Evolutionary conservation across 30 jellyfish, hydroid and myxozoan species (phyloP).

Genomic region (Aurelia aurita complex sp. Pacific): DNA sequence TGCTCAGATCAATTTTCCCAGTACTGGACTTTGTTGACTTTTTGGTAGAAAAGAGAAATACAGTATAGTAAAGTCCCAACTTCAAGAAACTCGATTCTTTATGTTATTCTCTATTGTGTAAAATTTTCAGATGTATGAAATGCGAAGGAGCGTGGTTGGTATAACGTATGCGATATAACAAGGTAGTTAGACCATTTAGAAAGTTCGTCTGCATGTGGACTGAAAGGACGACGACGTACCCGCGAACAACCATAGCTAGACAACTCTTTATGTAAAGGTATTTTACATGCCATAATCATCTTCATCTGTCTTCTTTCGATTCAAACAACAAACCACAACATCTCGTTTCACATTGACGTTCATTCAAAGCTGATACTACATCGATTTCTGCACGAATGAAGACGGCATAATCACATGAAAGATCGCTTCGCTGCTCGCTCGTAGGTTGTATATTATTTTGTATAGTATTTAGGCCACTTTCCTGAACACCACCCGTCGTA

Average conservation of each 20-base stretch:
- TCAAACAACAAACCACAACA: background rate
- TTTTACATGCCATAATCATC: too few relatives aligned
- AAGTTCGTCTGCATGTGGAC: conserved; percentile 2
- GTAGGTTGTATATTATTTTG: background rate
- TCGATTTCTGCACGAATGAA: background rate
- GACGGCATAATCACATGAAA: background rate
- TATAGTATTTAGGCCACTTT: background rate
- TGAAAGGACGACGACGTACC: background rate
- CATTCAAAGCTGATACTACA: background rate
- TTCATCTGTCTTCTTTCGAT: too few relatives aligned
- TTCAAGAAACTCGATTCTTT: too few relatives aligned
- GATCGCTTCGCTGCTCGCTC: conserved; percentile 1
- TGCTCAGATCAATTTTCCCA: too few relatives aligned
- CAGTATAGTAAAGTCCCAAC: too few relatives aligned
- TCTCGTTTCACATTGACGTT: background rate
- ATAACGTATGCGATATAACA: background rate
- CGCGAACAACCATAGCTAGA: too few relatives aligned
- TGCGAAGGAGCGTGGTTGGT: background rate
- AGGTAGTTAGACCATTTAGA: background rate
- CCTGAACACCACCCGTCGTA: too few relatives aligned
- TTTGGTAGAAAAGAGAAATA: too few relatives aligned
- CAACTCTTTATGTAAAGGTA: too few relatives aligned
- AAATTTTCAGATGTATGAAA: background rate
- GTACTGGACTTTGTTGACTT: too few relatives aligned
- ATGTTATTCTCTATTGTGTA: background rate